Conservation (phyloP, 30 jellyfish, hydroid and myxozoan genomes). For the Chironex yamaguchii region DNA sequence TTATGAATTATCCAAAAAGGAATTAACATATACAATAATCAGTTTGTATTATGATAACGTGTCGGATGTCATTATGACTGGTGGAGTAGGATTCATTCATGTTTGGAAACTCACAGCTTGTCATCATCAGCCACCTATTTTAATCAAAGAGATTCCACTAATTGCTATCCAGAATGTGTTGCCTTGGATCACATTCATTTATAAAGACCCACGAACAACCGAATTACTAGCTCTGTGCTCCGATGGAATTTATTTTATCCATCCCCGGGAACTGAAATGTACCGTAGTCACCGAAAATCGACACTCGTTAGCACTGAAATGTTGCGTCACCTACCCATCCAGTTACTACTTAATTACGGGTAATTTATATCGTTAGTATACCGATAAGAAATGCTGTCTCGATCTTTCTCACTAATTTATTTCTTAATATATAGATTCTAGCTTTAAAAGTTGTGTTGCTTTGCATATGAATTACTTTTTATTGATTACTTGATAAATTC, state of each 20-base stretch:
- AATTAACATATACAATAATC: constrained; percentile 67
- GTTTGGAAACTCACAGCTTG: constrained; percentile 70
- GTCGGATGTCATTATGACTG: constrained; percentile 38
- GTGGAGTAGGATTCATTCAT: constrained; percentile 81
- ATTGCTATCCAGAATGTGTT: constrained; percentile 4
- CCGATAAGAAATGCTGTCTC: no score
- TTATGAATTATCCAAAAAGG: constrained; percentile 56
- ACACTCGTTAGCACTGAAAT: constrained; percentile 74
- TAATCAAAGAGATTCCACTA: constrained; percentile 35
- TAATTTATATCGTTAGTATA: constrained; percentile 1
- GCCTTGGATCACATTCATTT: constrained; percentile 80
- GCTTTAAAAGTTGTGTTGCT: no score
- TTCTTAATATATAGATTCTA: no score
- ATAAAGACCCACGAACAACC: constrained; percentile 30
- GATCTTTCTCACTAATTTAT: no score
- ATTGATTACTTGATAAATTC: no score
- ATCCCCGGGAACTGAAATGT: constrained; percentile 19
- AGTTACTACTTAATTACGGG: constrained; percentile 87
- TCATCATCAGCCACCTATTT: constrained; percentile 69
- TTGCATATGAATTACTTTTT: no score
- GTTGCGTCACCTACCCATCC: constrained; percentile 60
- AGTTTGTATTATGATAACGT: constrained; percentile 67
- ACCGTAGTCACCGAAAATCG: constrained; percentile 70
- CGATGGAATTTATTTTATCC: constrained; percentile 65
- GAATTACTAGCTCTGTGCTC: constrained; percentile 78